Evolutionary conservation across 30 jellyfish, hydroid and myxozoan species (phyloP).

Genomic region (Rhopilema esculentum): DNA sequence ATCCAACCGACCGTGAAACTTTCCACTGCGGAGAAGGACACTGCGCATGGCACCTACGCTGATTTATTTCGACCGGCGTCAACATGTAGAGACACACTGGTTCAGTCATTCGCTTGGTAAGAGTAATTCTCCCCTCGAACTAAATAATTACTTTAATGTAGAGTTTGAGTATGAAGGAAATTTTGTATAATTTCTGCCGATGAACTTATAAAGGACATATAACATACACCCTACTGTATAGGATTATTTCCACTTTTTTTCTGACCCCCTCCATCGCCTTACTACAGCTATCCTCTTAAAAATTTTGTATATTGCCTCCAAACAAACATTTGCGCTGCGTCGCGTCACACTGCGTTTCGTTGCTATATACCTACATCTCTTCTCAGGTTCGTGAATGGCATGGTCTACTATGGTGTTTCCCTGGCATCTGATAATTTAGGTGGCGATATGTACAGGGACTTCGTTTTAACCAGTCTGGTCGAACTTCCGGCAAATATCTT

Average conservation of each 20-base stretch:
- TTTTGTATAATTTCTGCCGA: too few relatives aligned
- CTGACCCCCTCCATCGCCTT: too few relatives aligned
- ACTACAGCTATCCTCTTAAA: too few relatives aligned
- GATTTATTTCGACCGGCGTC: conserved; percentile 83
- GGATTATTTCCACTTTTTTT: too few relatives aligned
- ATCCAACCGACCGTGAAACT: conserved; percentile 78
- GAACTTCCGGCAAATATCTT: conserved; percentile 91
- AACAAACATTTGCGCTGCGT: too few relatives aligned
- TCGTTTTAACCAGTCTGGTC: conserved; percentile 89
- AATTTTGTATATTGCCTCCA: too few relatives aligned
- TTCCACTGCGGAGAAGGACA: conserved; percentile 50
- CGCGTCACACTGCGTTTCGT: too few relatives aligned
- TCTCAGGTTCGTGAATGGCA: conserved; percentile 93
- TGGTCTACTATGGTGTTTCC: conserved; percentile 94
- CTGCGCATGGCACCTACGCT: conserved; percentile 53
- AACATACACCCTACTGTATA: too few relatives aligned
- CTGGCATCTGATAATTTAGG: conserved; percentile 94
- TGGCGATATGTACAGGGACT: conserved; percentile 94
- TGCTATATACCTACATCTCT: too few relatives aligned
- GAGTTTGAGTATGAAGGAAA: too few relatives aligned
- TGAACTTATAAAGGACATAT: too few relatives aligned
- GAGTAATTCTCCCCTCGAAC: conserved; percentile 1
- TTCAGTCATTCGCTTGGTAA: conserved; percentile 89
- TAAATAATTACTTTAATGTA: too few relatives aligned
- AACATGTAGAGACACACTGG: conserved; percentile 65